Evolutionary conservation across 2,113 vertebrate genomes (phyloP), one percentile per base, ranked within the genome.

Genomic region (Leptobrachium leishanense): DNA sequence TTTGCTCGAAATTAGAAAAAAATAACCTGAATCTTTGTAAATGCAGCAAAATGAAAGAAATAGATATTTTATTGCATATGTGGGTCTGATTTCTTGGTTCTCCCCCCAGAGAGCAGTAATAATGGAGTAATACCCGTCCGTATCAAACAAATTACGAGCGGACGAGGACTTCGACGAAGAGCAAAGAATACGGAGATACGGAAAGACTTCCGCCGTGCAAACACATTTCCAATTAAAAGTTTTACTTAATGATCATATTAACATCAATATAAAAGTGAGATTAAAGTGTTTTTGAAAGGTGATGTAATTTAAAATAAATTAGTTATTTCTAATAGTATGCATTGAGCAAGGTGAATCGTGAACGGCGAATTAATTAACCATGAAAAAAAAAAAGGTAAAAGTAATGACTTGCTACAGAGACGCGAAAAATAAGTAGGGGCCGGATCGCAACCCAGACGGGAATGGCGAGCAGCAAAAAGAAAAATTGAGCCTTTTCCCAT

Each of bases 271-370:
- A 73, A 73, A 79, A 73, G 71, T 67, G 63, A 73, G 70, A 79
- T 79, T 50, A 73, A 79, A 79, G 70, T 73, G 41, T 73, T 79
- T 73, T 59, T 79, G 77, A 79, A 79, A 73, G 77, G 77, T 73
- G 70, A 73, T 79, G 50, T 59, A 66, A 79, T 74, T 79, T 79
- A 73, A 79, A 79, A 79, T 79, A 79, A 79, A 79, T 79, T 67
- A 79, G 77, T 67, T 79, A 73, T 62, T 79, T 74, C 55, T 66
- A 39, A 65, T 57, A 59, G 63, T 73, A 67, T 73, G 44, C 70
- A 73, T 54, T 43, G 20, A 73, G 50, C 77, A 13, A 7, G 40
- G 70, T 73, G 70, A 79, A 79, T 79, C 40, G 67, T 70, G 65
- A 79, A 43, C 62, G 9, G 44, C 41, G 65, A 79, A 73, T 79